Evolutionary conservation across 2,888 invertebrate genomes (phyloP), one percentile per base, ranked within the genome.

Genomic region (Orthosia gracilis): DNA sequence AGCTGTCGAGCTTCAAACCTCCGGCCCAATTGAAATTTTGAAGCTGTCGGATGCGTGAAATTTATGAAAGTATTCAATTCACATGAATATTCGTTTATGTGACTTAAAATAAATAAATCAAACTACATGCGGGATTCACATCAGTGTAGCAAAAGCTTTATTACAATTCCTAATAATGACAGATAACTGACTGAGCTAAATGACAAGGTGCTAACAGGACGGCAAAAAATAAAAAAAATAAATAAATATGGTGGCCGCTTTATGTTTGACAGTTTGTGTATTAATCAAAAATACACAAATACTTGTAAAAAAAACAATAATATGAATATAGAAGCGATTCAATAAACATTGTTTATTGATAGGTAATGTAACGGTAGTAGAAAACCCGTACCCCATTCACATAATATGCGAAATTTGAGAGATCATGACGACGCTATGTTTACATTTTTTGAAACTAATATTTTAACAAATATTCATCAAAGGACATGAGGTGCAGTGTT

Each of bases 401-500:
- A 64, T 57, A 23, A 17, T 57, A n/a, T 9, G 11, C 17, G 17
- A 59, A 45, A 49, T 40, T 23, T 2, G 2, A 47, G 4, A 23
- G 18, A 50, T 17, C 40, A 57, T 26, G 26, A 12, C 9, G 18
- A 0, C 23, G 26, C 12, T 73, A 81, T 81, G 82, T 82, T 82
- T 82, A 82, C 68, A 15, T 82, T 73, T 52, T 64, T 26, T 2
- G 40, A 65, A 49, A 70, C 3, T 57, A 31, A 40, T 7, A 55
- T 65, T 74, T 78, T 71, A 85, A 73, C 75, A 69, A 84, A 77
- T 83, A 85, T 73, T 69, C 18, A 18, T 5, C 7, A 15, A 17
- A 64, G 73, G 91, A 75, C 74, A 95, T 95, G 95, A 87, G 92
- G 89, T 95, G 95, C 83, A 91, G 94, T 82, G 94, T 94, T 3